These are phyloP conservation scores for Cheilosia impressa DNA, from an alignment of 2,888 invertebrate species.

Conservation along the genomic window DNA sequence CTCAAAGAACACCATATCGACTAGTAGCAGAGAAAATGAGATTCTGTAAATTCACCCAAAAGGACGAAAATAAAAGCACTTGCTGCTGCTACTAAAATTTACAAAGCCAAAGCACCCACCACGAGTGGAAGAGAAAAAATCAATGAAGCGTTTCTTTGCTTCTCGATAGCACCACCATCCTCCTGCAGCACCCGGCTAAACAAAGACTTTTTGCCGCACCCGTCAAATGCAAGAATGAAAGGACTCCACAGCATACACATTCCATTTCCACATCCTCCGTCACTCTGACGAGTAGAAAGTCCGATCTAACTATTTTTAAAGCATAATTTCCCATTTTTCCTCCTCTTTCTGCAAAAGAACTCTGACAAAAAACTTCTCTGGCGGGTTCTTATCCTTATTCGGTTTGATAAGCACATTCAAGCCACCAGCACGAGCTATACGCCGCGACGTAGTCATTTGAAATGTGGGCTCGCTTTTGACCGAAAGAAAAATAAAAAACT, in stretches of 20 bases:
- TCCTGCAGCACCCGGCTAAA: conserved; percentile 18
- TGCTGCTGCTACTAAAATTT: conserved; percentile 42
- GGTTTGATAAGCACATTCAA: conserved; percentile 8
- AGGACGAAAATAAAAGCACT: conserved; percentile 63
- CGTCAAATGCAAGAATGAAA: conserved; percentile 34
- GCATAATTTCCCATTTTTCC: conserved; percentile 38
- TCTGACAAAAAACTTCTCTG: not conserved
- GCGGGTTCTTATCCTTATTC: conserved; percentile 40
- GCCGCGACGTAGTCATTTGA: conserved; percentile 32
- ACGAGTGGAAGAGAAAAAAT: conserved; percentile 41
- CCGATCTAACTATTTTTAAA: conserved; percentile 52
- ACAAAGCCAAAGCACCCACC: conserved; percentile 38
- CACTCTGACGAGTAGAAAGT: conserved; percentile 61
- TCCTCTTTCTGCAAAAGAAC: not conserved
- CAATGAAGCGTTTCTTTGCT: conserved; percentile 54
- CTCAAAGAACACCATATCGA: conserved; percentile 40
- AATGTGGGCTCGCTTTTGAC: conserved; percentile 55
- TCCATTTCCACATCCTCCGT: conserved; percentile 50
- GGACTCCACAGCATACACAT: conserved; percentile 42
- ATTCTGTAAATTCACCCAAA: conserved; percentile 54
- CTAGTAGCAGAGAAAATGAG: conserved; percentile 14
- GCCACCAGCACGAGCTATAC: conserved; percentile 26
- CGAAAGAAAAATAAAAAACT: conserved; percentile 7
- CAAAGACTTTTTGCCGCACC: conserved; percentile 41
- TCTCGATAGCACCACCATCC: conserved; percentile 1